Evolutionary conservation across 2,797 vertebrate species (phyloP).

Genomic region (Aselliscus stoliczkanus): DNA sequence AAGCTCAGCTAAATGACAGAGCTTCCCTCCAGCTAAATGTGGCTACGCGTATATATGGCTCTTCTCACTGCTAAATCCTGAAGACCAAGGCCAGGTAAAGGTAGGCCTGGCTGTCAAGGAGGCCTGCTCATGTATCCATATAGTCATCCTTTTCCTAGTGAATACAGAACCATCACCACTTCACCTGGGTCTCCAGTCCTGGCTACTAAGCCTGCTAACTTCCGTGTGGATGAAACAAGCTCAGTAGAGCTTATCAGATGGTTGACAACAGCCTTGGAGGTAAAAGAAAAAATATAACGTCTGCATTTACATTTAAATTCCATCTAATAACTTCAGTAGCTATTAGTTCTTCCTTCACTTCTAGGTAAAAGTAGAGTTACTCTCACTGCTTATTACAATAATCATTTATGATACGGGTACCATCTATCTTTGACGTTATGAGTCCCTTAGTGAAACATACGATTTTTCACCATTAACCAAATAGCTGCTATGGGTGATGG

Average conservation of each 20-base stretch:
- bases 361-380: conserved; percentile 76
- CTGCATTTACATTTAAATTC: not conserved
- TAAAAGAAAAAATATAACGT: not conserved
- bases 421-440: conserved; percentile 78
- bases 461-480: conserved; percentile 73
- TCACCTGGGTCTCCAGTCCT: not conserved
- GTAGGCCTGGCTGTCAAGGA: not conserved
- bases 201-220: too few species aligned
- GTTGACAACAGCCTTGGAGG: not conserved
- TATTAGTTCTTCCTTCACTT: conserved; percentile 69
- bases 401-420: conserved; percentile 78
- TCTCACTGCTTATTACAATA: conserved; percentile 77
- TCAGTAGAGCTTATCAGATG: not conserved
- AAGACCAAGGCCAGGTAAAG: not conserved
- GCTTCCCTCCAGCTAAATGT: not conserved
- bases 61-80: not conserved
- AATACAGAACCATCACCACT: not conserved
- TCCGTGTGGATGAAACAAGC: not conserved
- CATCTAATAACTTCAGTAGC: not conserved
- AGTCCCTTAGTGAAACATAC: conserved; percentile 72
- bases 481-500: conserved; percentile 69
- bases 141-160: not conserved
- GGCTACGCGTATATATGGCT: not conserved
- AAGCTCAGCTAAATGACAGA: not conserved
- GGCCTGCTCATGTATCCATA: not conserved